phyloP scores from a whole-genome alignment of 2,113 vertebrate species.

The Dasyurus viverrinus region DNA sequence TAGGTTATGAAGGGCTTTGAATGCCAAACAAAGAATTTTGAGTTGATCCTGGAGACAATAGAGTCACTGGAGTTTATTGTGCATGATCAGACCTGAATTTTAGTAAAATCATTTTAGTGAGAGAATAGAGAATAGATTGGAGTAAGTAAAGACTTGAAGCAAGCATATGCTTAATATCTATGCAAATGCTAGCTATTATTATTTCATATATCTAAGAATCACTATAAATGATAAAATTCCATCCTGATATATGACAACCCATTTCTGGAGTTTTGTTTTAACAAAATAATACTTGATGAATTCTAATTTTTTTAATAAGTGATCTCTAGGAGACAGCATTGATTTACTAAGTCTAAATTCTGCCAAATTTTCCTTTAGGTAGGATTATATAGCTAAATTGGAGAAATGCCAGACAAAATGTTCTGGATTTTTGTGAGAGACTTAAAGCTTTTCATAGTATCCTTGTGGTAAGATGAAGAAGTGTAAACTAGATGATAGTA shows the following conservation, averaged over 20 bases:
- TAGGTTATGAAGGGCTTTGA: background rate
- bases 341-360: background rate
- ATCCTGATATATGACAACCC: background rate
- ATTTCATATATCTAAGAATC: background rate
- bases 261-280: background rate
- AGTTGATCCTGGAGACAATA: background rate
- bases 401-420: background rate
- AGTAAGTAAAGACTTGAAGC: background rate
- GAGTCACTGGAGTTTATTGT: background rate
- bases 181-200: background rate
- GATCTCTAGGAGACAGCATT: background rate
- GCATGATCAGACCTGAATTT: background rate
- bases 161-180: background rate
- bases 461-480: background rate
- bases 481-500: background rate
- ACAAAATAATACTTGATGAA: background rate
- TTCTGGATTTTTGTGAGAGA: background rate
- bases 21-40: background rate
- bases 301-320: background rate
- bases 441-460: background rate
- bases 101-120: background rate
- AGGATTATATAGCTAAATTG: background rate
- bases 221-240: background rate
- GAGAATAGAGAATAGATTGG: background rate
- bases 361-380: background rate